Conservation (phyloP, 2,797 vertebrate genomes). For the Arctocebus calabarensis region DNA sequence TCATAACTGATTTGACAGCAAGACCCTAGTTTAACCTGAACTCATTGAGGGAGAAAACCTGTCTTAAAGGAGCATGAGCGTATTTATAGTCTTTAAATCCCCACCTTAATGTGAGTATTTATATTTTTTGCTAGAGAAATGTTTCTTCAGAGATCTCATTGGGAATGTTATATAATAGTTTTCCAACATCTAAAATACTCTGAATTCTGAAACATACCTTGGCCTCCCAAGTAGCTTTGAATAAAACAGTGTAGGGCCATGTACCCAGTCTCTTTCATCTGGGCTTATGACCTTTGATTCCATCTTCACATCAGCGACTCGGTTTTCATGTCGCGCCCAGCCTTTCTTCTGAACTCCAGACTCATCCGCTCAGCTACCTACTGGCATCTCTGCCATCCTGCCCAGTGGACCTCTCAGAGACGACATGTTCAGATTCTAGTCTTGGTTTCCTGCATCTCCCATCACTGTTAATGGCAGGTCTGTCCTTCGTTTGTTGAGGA, state of each 20-base stretch:
- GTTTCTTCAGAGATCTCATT: conserved; percentile 20
- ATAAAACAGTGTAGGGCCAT: neutral
- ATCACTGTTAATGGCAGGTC: neutral
- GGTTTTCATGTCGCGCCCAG: neutral
- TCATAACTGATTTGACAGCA: neutral
- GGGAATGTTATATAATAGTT: neutral
- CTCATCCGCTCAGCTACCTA: neutral
- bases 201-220: conserved; percentile 31
- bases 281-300: conserved; percentile 28
- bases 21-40: conserved; percentile 8
- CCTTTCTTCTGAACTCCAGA: neutral
- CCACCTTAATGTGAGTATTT: neutral
- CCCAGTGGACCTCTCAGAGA: neutral
- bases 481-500: neutral
- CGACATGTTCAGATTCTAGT: neutral
- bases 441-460: neutral
- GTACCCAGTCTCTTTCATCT: neutral
- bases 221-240: neutral
- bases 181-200: conserved; percentile 2
- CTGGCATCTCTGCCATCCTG: neutral
- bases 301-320: neutral
- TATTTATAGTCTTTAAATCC: conserved; percentile 15
- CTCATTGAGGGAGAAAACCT: neutral
- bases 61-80: neutral
- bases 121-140: neutral